A percentile compares a stretch with the other conserved stretches of the same genome.
Conservation (phyloP, 2,888 invertebrate genomes). For the Diarsia dahlii region DNA sequence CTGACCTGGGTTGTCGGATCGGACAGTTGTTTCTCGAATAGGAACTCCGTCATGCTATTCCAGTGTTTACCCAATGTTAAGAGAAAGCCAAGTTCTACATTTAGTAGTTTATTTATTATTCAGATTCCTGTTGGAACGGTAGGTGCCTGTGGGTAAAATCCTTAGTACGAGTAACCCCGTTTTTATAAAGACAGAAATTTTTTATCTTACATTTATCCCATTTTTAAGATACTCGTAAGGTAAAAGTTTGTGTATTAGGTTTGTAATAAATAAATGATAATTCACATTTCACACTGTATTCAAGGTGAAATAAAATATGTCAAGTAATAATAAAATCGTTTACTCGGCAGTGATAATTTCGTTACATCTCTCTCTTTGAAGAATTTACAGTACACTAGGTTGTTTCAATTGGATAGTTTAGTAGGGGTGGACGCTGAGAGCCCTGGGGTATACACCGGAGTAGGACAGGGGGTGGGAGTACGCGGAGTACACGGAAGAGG, state of each 20-base stretch:
- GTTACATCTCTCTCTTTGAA: constrained; percentile 35
- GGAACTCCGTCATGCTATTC: no score
- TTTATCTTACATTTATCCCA: not conserved
- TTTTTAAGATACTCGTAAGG: not conserved
- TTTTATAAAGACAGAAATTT: no score
- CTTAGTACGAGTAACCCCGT: no score
- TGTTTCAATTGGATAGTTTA: constrained; percentile 62
- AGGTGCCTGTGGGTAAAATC: not conserved
- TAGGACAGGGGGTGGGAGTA: constrained; percentile 67
- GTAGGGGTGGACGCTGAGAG: constrained; percentile 82
- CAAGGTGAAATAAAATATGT: constrained; percentile 38
- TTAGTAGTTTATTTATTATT: not conserved
- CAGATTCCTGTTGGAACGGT: not conserved
- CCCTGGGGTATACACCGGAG: constrained; percentile 76
- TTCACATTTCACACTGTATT: not conserved
- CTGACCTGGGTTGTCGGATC: no score
- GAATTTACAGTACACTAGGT: constrained; percentile 21
- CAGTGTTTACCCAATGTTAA: no score
- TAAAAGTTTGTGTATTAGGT: not conserved
- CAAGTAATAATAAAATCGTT: constrained; percentile 58
- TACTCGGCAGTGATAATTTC: constrained; percentile 74
- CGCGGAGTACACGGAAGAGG: constrained; percentile 61
- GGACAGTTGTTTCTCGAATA: no score
- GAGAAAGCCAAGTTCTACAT: no score
- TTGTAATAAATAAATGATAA: not conserved